A percentile compares a stretch with the other conserved stretches of the same genome.
Conservation (phyloP, 2,888 invertebrate species). For the Cataglyphis rosenhaueri region DNA sequence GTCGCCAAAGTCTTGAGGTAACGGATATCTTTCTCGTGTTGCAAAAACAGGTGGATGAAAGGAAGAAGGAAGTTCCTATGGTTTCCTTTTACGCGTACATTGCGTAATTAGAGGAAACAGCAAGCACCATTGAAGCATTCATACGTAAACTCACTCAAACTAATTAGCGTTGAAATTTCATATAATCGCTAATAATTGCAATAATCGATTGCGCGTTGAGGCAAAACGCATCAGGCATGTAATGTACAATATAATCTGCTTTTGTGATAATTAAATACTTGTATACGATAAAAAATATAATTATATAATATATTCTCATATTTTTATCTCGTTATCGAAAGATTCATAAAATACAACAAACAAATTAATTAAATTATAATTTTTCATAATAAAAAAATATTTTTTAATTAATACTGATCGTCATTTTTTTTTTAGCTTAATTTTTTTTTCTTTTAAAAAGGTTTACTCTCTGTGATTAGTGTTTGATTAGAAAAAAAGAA, state of each 20-base stretch:
- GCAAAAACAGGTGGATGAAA: conserved; percentile 27
- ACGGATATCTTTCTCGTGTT: conserved; percentile 28
- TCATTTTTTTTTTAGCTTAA: background rate
- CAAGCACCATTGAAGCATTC: background rate
- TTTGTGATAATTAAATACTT: background rate
- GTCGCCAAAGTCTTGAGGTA: conserved; percentile 44
- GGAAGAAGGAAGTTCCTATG: conserved; percentile 35
- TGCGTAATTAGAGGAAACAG: conserved; percentile 54
- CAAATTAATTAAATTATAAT: conserved; percentile 14
- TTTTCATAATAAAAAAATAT: background rate
- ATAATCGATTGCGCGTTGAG: background rate
- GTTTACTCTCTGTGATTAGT: background rate
- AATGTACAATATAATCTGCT: background rate
- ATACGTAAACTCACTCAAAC: conserved; percentile 11
- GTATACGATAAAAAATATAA: background rate
- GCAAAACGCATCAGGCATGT: background rate
- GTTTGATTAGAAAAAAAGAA: background rate
- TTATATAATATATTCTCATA: background rate
- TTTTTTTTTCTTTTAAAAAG: background rate
- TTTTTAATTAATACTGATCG: background rate
- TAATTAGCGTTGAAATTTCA: conserved; percentile 19
- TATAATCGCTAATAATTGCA: background rate
- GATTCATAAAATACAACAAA: background rate
- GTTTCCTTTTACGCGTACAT: conserved; percentile 46
- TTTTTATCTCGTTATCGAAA: background rate